A percentile compares a stretch with the other conserved stretches of the same genome.
Conservation (phyloP, 2,888 invertebrate species). For the Acanthosepion pharaonis region DNA sequence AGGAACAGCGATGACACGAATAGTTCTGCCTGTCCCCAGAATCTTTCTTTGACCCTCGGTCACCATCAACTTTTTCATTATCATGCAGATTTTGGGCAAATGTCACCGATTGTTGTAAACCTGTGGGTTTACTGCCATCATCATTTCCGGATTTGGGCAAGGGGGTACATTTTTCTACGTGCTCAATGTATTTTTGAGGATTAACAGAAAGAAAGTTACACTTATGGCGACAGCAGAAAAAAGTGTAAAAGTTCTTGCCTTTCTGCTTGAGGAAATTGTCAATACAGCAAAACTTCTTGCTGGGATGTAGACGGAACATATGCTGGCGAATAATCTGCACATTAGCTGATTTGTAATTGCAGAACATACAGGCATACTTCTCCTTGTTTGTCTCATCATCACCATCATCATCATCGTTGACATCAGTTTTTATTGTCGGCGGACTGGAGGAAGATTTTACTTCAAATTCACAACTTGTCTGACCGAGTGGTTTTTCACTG, state of each 20-base stretch:
- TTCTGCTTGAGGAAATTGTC: background rate
- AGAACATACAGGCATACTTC: conserved; percentile 34
- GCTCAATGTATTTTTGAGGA: conserved; percentile 11
- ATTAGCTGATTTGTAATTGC: background rate
- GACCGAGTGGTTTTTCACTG: background rate
- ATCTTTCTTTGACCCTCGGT: background rate
- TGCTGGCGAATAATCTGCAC: conserved; percentile 35
- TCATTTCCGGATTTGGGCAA: background rate
- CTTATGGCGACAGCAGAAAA: conserved; percentile 40
- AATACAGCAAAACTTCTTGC: conserved; percentile 38
- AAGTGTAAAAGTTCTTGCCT: background rate
- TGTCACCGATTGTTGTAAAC: background rate
- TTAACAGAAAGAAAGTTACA: background rate
- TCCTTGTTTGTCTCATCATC: background rate
- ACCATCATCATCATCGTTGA: background rate
- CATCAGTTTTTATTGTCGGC: background rate
- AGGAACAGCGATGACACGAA: background rate
- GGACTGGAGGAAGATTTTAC: background rate
- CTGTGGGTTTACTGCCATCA: background rate
- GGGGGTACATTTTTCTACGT: conserved; percentile 6
- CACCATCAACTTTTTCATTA: background rate
- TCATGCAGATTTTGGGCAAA: background rate
- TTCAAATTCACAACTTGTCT: background rate
- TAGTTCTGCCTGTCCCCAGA: background rate
- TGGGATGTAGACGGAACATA: conserved; percentile 36